Conservation (phyloP, 2,797 vertebrate species). For the Pipistrellus nathusii region DNA sequence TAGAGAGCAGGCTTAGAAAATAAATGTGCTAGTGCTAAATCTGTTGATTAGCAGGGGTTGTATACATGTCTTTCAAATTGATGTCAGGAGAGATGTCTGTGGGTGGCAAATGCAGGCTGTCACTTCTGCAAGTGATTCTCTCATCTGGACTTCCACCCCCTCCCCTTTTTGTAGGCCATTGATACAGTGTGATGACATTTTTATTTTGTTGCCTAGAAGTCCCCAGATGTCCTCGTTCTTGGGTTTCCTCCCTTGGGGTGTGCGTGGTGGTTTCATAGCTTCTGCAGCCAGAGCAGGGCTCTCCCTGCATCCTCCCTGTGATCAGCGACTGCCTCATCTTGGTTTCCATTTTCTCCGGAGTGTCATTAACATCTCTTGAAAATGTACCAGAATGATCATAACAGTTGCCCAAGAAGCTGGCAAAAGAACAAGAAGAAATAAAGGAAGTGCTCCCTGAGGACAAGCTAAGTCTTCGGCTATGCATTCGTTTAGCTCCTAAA, state of each 20-base stretch:
- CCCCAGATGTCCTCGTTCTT: slow-evolving; percentile 50
- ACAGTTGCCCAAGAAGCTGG: neutral
- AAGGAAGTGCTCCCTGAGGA: neutral
- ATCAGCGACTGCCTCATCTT: neutral
- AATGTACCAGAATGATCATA: neutral
- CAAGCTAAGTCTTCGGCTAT: neutral
- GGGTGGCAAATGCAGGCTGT: slow-evolving; percentile 62
- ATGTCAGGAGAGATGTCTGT: slow-evolving; percentile 57
- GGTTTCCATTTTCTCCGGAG: slow-evolving; percentile 47
- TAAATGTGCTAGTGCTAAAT: neutral
- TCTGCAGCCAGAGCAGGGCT: neutral
- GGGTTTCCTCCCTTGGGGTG: neutral
- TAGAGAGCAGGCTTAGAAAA: slow-evolving; percentile 55
- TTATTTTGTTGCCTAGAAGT: neutral
- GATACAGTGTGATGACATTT: slow-evolving; percentile 48
- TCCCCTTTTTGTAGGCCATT: slow-evolving; percentile 2
- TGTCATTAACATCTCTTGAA: slow-evolving; percentile 10
- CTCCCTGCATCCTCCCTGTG: neutral
- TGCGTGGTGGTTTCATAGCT: neutral
- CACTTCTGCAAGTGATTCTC: neutral
- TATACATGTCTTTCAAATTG: neutral
- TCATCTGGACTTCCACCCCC: neutral
- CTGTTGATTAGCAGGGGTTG: neutral
- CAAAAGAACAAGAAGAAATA: neutral
- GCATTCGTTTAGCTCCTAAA: neutral